phyloP scores from a whole-genome alignment of 2,888 invertebrate genomes.

The Oligia strigilis region DNA sequence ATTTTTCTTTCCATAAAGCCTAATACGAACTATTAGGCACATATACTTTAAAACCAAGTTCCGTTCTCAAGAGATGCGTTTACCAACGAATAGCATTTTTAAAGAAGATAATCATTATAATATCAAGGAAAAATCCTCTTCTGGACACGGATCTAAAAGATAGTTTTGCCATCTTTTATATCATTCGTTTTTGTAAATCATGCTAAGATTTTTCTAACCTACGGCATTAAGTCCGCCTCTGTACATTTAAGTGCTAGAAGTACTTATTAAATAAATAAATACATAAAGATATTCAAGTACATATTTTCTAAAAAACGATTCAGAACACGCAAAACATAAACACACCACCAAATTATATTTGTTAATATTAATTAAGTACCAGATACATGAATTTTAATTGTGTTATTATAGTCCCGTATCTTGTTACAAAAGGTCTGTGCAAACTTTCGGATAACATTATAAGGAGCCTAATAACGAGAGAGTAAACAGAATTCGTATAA shows the following conservation, averaged over 20 bases:
- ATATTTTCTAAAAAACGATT: constrained; percentile 7
- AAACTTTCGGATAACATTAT: constrained; percentile 69
- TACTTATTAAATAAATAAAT: neutral
- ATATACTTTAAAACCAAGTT: neutral
- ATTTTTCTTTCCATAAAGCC: neutral
- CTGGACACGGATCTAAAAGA: neutral
- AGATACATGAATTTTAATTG: constrained; percentile 57
- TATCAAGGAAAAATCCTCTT: neutral
- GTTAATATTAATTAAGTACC: constrained; percentile 44
- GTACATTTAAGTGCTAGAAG: too few species aligned
- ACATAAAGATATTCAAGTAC: neutral
- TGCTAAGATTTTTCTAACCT: neutral
- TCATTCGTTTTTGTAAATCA: neutral
- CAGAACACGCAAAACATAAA: constrained; percentile 4
- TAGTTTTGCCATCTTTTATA: neutral
- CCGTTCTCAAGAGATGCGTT: neutral
- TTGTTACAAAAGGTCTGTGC: constrained; percentile 66
- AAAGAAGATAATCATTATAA: neutral
- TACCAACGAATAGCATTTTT: neutral
- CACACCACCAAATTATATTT: constrained; percentile 29
- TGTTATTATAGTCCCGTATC: constrained; percentile 53
- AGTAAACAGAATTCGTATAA: constrained; percentile 72
- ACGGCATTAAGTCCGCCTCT: too few species aligned
- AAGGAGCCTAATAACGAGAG: constrained; percentile 70
- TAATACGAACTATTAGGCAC: neutral